A percentile compares a stretch with the other conserved stretches of the same genome.
phyloP scores from a whole-genome alignment of 2,888 invertebrate genomes.

The Rhimphoctona megacephalus region DNA sequence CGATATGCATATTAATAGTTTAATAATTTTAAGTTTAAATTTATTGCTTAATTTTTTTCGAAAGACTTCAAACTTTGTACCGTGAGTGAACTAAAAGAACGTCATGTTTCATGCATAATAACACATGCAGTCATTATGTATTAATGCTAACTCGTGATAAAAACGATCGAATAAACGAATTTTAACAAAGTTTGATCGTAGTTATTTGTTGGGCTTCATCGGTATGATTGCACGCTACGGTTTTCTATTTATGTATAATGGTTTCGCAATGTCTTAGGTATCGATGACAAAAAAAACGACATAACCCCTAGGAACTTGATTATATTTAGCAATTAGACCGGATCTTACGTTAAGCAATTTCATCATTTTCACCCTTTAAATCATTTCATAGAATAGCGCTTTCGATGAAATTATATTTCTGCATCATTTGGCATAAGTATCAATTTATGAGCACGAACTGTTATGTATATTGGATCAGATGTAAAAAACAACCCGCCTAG shows the following conservation, averaged over 20 bases:
- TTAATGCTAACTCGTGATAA: background rate
- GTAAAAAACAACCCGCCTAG: too few species aligned
- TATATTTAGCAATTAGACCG: background rate
- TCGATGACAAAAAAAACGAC: background rate
- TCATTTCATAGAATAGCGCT: background rate
- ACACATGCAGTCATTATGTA: background rate
- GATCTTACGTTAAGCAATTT: background rate
- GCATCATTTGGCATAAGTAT: too few species aligned
- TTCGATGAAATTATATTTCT: background rate
- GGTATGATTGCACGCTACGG: background rate
- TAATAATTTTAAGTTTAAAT: too few species aligned
- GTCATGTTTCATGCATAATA: background rate
- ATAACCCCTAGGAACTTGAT: background rate
- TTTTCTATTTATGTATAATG: background rate
- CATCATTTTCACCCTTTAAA: background rate
- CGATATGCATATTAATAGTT: too few species aligned
- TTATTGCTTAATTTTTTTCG: background rate
- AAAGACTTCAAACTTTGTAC: background rate
- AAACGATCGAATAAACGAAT: background rate
- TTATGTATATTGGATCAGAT: too few species aligned
- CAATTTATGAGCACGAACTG: background rate
- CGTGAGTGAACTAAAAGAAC: background rate
- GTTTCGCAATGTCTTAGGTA: background rate
- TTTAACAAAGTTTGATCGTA: background rate
- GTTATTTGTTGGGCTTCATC: background rate